Evolutionary conservation across 2,888 invertebrate genomes (phyloP), one percentile per base, ranked within the genome.

Genomic region (Chirona hameri): DNA sequence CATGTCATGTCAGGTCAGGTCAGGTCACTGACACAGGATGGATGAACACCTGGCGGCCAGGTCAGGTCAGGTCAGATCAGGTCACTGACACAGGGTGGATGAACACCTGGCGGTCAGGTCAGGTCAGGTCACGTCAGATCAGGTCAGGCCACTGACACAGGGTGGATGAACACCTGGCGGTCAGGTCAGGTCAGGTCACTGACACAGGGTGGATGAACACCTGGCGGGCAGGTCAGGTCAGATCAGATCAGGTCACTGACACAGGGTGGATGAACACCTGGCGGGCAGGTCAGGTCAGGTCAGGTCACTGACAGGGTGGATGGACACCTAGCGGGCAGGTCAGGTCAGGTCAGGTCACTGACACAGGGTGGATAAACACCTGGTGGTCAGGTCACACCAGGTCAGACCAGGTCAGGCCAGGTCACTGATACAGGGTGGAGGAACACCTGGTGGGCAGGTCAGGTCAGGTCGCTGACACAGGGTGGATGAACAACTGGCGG

Each of bases 191-290:
- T 39, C 39, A 39, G 39, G 39, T 39, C n/a, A n/a, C n/a, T 27
- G 96, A 96, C 85, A 93, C 93, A 0, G 94, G 95, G 88, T 97
- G 96, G 29, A 96, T 87, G 5, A 88, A 85, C 0, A 94, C 92
- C 14, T 90, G 84, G 60, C 86, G 85, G n/a, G n/a, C n/a, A n/a
- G n/a, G n/a, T n/a, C n/a, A n/a, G n/a, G n/a, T n/a, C n/a, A n/a
- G n/a, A n/a, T n/a, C n/a, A n/a, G n/a, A n/a, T n/a, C n/a, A n/a
- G n/a, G n/a, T n/a, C n/a, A n/a, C n/a, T n/a, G n/a, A n/a, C n/a
- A n/a, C n/a, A n/a, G n/a, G n/a, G n/a, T n/a, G n/a, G n/a, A n/a
- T n/a, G n/a, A n/a, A n/a, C n/a, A n/a, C n/a, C n/a, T n/a, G n/a
- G n/a, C n/a, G n/a, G n/a, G n/a, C 15, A 12, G 55, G n/a, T n/a